phyloP scores from a whole-genome alignment of 2,888 invertebrate genomes.

The Parascotia fuliginaria region DNA sequence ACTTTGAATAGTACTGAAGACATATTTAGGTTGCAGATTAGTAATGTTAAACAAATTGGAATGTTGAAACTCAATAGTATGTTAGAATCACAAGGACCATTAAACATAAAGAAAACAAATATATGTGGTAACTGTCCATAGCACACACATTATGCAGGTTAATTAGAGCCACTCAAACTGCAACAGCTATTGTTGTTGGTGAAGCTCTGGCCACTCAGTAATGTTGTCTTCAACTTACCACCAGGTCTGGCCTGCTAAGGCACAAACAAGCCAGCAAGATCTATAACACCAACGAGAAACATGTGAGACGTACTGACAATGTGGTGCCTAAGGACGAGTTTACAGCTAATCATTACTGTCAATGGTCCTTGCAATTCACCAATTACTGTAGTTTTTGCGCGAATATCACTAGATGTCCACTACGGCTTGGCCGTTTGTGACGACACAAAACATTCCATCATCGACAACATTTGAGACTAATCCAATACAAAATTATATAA shows the following conservation, averaged over 20 bases:
- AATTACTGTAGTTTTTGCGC: constrained; percentile 80
- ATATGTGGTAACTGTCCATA: constrained; percentile 67
- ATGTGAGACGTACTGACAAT: constrained; percentile 76
- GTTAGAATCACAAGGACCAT: constrained; percentile 86
- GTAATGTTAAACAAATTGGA: constrained; percentile 49
- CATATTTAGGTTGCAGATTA: constrained; percentile 39
- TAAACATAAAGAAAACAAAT: constrained; percentile 77
- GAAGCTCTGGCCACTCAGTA: constrained; percentile 75
- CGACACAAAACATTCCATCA: constrained; percentile 63
- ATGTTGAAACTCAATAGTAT: constrained; percentile 49
- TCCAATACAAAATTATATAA: constrained; percentile 74
- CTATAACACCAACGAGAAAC: constrained; percentile 88
- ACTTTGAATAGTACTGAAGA: constrained; percentile 19
- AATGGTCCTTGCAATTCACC: constrained; percentile 85
- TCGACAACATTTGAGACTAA: constrained; percentile 55
- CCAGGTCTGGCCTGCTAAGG: constrained; percentile 90
- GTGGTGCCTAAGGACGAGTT: constrained; percentile 79
- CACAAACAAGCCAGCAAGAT: constrained; percentile 91
- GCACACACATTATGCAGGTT: constrained; percentile 84
- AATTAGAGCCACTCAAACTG: constrained; percentile 76
- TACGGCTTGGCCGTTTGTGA: constrained; percentile 57
- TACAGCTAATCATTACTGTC: constrained; percentile 65
- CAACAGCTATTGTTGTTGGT: constrained; percentile 76
- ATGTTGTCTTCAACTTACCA: constrained; percentile 87
- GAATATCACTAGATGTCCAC: constrained; percentile 70